Conservation (phyloP, 2,113 vertebrate species). For the Clupea harengus region DNA sequence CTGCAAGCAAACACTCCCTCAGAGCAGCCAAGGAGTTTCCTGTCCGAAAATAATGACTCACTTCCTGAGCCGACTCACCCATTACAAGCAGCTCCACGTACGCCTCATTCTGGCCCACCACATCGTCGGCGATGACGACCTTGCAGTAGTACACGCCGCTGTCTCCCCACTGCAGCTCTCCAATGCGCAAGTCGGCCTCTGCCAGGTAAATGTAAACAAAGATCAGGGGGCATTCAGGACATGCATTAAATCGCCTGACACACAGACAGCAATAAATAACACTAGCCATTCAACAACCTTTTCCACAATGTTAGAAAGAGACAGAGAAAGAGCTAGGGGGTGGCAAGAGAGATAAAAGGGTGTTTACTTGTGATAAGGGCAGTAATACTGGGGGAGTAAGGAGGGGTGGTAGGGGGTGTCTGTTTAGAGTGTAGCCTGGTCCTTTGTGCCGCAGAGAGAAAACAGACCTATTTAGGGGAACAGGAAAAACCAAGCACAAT, state of each 20-base stretch:
- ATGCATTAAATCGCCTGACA: neutral
- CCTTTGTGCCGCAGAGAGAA: slow-evolving; percentile 63
- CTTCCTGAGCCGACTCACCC: slow-evolving; percentile 71
- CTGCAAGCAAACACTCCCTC: neutral
- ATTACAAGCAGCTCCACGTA: slow-evolving; percentile 89
- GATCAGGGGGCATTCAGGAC: slow-evolving; percentile 3
- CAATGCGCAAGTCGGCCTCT: slow-evolving; percentile 94
- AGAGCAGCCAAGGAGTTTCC: neutral
- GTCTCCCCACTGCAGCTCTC: slow-evolving; percentile 94
- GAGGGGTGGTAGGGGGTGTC: slow-evolving; percentile 18
- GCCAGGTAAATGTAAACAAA: slow-evolving; percentile 41
- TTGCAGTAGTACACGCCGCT: slow-evolving; percentile 95
- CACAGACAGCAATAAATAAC: neutral
- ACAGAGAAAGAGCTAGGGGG: neutral
- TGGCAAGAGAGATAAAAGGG: neutral
- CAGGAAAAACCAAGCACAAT: slow-evolving; percentile 60
- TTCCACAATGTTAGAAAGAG: neutral
- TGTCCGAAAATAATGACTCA: slow-evolving; percentile 14
- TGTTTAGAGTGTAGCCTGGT: slow-evolving; percentile 23
- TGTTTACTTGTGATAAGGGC: slow-evolving; percentile 63
- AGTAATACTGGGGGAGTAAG: slow-evolving; percentile 26
- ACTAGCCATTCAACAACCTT: neutral
- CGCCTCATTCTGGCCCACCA: slow-evolving; percentile 91
- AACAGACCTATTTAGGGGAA: slow-evolving; percentile 60
- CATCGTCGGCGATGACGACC: slow-evolving; percentile 85